Evolutionary conservation across 2,113 vertebrate genomes (phyloP).

Genomic region (Ailurus styani): DNA sequence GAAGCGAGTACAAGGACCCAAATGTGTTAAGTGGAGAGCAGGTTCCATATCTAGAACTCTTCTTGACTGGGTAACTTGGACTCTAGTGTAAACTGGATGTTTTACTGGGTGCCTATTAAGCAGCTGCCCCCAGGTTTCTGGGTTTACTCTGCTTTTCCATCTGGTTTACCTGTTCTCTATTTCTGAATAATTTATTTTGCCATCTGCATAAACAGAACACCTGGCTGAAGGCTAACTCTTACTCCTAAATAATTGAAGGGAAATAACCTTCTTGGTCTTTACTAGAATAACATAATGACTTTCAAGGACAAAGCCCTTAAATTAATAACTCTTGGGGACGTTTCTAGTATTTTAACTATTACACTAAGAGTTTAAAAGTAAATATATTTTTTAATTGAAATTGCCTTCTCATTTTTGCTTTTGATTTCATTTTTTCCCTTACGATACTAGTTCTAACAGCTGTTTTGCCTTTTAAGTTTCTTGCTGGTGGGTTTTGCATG

Average conservation of each 20-base stretch:
- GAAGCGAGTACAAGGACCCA: background rate
- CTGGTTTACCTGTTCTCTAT: slow-evolving; percentile 88
- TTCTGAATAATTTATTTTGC: slow-evolving; percentile 90
- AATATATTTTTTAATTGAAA: slow-evolving; percentile 61
- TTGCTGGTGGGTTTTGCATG: background rate
- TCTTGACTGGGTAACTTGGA: slow-evolving; percentile 41
- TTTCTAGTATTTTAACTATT: slow-evolving; percentile 58
- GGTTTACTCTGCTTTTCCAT: slow-evolving; percentile 86
- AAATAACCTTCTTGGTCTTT: slow-evolving; percentile 83
- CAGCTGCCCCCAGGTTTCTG: slow-evolving; percentile 83
- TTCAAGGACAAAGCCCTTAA: slow-evolving; percentile 76
- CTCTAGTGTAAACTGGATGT: slow-evolving; percentile 28
- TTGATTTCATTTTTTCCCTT: background rate
- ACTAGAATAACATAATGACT: slow-evolving; percentile 83
- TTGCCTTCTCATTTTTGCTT: slow-evolving; percentile 15
- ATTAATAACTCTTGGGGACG: slow-evolving; percentile 51
- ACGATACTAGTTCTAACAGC: slow-evolving; percentile 12
- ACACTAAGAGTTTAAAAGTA: slow-evolving; percentile 63
- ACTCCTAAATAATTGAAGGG: slow-evolving; percentile 88
- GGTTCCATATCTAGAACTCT: slow-evolving; percentile 2
- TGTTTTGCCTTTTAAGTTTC: slow-evolving; percentile 25
- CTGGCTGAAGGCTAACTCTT: slow-evolving; percentile 85
- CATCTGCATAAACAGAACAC: slow-evolving; percentile 88
- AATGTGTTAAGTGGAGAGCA: background rate
- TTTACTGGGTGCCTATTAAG: slow-evolving; percentile 69